phyloP scores from a whole-genome alignment of 2,888 invertebrate genomes.

The Tetramorium bicarinatum region DNA sequence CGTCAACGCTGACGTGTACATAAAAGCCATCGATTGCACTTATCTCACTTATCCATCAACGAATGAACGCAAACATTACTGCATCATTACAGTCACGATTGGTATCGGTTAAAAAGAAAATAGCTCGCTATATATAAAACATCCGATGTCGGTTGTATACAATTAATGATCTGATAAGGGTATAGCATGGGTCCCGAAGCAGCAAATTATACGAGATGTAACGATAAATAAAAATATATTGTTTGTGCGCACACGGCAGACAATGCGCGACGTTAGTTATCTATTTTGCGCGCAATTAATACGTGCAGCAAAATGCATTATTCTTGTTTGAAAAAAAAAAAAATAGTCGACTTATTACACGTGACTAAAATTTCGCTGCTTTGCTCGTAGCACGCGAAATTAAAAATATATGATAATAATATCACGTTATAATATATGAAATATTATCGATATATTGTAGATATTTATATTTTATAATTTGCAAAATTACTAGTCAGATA shows the following conservation, averaged over 20 bases:
- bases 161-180: conserved; percentile 28
- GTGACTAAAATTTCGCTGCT: background rate
- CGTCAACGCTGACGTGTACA: conserved; percentile 35
- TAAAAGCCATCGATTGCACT: conserved; percentile 49
- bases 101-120: background rate
- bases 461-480: background rate
- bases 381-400: background rate
- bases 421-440: background rate
- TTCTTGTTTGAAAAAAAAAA: background rate
- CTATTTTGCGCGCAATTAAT: background rate
- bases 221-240: conserved; percentile 27
- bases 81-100: background rate
- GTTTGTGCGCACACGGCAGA: background rate
- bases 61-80: conserved; percentile 22
- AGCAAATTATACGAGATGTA: background rate
- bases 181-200: background rate
- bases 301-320: background rate
- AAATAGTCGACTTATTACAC: background rate
- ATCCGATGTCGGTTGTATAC: background rate
- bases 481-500: background rate
- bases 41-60: conserved; percentile 36
- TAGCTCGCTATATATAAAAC: conserved; percentile 13
- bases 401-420: background rate
- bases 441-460: background rate
- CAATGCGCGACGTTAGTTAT: background rate